Percentiles rank a stretch among this genome's conserved stretches.
These are phyloP conservation scores for Aphidius ervi DNA, from an alignment of 1,140 invertebrate species.

Conservation along the genomic window DNA sequence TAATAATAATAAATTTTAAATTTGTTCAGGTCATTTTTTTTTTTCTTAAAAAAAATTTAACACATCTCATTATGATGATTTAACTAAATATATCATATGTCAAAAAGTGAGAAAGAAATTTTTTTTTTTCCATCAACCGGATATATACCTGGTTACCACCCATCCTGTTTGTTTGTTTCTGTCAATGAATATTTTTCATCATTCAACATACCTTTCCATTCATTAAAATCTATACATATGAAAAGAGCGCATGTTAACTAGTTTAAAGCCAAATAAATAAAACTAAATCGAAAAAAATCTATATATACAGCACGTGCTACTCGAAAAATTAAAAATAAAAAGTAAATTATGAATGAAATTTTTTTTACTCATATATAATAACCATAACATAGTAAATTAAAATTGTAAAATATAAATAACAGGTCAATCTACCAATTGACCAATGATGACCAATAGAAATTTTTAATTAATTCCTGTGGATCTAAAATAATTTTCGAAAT, in stretches of 20 bases:
- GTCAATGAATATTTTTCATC: not conserved
- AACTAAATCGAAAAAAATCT: too few relatives aligned
- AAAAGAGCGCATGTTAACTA: not conserved
- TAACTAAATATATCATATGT: not conserved
- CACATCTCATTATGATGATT: not conserved
- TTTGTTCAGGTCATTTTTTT: conserved; percentile 6
- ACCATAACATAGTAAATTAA: too few relatives aligned
- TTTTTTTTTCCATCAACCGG: too few relatives aligned
- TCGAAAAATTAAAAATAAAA: conserved; percentile 36
- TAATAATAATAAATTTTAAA: conserved; percentile 3
- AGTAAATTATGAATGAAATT: too few relatives aligned
- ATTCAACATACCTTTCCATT: not conserved
- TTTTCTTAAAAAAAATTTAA: not conserved
- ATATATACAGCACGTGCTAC: conserved; percentile 35
- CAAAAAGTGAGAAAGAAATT: too few relatives aligned
- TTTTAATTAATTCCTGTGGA: conserved; percentile 26
- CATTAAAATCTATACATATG: not conserved
- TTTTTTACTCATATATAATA: too few relatives aligned
- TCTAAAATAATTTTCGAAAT: conserved; percentile 25
- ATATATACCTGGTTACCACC: conserved; percentile 18
- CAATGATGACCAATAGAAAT: conserved; percentile 26
- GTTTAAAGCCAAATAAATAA: too few relatives aligned
- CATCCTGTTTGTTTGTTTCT: conserved; percentile 16
- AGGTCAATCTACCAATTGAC: conserved; percentile 48
- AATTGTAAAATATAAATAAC: conserved; percentile 42